Percentiles rank a stretch among this genome's conserved stretches.
Conservation (phyloP, 2,888 invertebrate species). For the Pseudococcus jackbeardsleyi region DNA sequence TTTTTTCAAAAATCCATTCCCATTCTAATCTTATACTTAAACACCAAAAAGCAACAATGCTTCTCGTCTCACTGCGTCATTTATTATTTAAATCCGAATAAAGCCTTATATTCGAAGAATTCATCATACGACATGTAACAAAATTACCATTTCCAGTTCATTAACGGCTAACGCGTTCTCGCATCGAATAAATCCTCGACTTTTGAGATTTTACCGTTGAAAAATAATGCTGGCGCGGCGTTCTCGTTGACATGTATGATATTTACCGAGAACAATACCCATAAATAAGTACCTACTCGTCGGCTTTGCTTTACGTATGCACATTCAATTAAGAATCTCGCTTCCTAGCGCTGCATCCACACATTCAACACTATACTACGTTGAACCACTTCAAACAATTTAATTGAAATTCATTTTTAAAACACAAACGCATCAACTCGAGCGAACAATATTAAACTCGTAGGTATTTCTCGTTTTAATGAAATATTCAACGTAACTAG, state of each 20-base stretch:
- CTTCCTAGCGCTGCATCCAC: neutral
- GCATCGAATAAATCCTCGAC: neutral
- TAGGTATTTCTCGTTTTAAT: conserved; percentile 43
- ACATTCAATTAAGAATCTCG: conserved; percentile 37
- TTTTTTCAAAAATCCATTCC: neutral
- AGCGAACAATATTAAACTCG: conserved; percentile 26
- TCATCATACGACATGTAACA: neutral
- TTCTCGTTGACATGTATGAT: conserved; percentile 13
- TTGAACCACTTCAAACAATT: conserved; percentile 50
- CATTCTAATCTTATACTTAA: too few species aligned
- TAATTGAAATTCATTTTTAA: conserved; percentile 48
- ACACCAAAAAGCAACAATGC: neutral
- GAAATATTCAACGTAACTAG: conserved; percentile 40
- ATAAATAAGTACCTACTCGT: conserved; percentile 29
- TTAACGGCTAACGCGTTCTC: neutral
- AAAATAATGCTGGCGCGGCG: neutral
- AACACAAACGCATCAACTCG: conserved; percentile 27
- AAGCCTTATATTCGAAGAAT: neutral
- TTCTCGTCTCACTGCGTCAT: neutral
- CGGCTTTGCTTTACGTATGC: conserved; percentile 19
- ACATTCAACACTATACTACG: neutral
- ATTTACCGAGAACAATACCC: conserved; percentile 22
- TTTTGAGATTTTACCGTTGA: neutral
- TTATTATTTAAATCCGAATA: neutral
- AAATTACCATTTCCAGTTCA: conserved; percentile 11